A percentile compares a stretch with the other conserved stretches of the same genome.
Conservation (phyloP, 2,113 vertebrate species). For the Synchiropus splendidus region DNA sequence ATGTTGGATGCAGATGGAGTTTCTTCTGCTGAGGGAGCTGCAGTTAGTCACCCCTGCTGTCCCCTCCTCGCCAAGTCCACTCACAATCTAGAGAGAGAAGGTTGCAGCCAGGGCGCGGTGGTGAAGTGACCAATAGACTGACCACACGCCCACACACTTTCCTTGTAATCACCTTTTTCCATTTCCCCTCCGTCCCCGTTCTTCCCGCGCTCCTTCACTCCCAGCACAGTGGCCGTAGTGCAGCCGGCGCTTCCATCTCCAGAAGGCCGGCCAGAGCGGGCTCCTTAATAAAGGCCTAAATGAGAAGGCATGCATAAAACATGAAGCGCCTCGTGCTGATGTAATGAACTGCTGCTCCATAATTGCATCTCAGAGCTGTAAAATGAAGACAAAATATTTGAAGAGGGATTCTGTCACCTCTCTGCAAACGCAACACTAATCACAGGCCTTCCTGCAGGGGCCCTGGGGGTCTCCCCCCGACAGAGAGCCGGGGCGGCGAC, state of each 20-base stretch:
- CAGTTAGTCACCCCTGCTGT: constrained; percentile 91
- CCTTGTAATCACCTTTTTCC: constrained; percentile 17
- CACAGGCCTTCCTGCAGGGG: constrained; percentile 47
- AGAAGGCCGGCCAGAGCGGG: constrained; percentile 42
- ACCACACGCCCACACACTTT: constrained; percentile 43
- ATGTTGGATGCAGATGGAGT: constrained; percentile 99
- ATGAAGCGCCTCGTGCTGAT: constrained; percentile 59
- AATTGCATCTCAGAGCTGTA: constrained; percentile 69
- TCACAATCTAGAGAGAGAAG: no score
- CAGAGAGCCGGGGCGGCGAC: constrained; percentile 53
- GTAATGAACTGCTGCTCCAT: constrained; percentile 74
- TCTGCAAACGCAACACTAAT: constrained; percentile 70
- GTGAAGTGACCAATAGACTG: constrained; percentile 54
- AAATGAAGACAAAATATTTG: constrained; percentile 80
- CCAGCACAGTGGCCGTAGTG: constrained; percentile 20
- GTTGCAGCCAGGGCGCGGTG: no score
- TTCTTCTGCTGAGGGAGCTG: constrained; percentile 94
- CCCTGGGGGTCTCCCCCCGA: constrained; percentile 50
- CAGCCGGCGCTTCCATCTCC: constrained; percentile 27
- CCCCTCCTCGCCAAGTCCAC: constrained; percentile 66
- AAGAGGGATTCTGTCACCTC: constrained; percentile 76
- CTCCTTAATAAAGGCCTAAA: constrained; percentile 69
- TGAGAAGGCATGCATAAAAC: constrained; percentile 73
- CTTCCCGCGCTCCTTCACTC: constrained; percentile 15
- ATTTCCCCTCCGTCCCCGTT: constrained; percentile 22